Evolutionary conservation across 2,888 invertebrate genomes (phyloP), one percentile per base, ranked within the genome.

Genomic region (Mythimna pallens): DNA sequence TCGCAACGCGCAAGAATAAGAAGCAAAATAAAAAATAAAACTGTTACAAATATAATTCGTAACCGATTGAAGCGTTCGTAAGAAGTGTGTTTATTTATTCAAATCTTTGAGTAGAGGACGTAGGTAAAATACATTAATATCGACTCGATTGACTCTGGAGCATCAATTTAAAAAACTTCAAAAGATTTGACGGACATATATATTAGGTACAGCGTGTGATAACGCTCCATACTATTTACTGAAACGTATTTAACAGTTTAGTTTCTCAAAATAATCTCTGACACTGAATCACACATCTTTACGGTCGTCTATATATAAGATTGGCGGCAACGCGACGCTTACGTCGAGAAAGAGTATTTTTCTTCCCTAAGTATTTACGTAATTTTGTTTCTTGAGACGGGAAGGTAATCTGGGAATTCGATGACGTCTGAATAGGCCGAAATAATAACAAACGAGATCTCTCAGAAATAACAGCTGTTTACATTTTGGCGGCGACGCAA

Each of bases 231-330:
- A 68, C 77, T 82, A 81, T 88, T 87, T 83, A 87, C 81, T 52
- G 74, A 82, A 80, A 74, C 67, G 64, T 78, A 76, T 86, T 88
- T 87, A 89, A 91, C 89, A 90, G 88, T 87, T 90, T 90, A 87
- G 81, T 88, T 83, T 92, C 90, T 87, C 80, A 80, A 91, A 93
- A 92, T 92, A 91, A 89, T 87, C 83, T 87, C 88, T 87, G 91
- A 92, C 92, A 91, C 87, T 89, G 89, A 88, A 87, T 86, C 87
- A 87, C 86, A 87, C 87, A 89, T 88, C 85, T 90, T 80, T 80
- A 79, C 75, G 59, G 70, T 78, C 70, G 65, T 85, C 86, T 88
- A 88, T 83, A 88, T 84, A 86, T 88, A 87, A 81, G 71, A 67
- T 68, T 76, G 77, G 78, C 80, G 82, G 78, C 73, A 64, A 25